These are phyloP conservation scores for Elegia similella DNA, from an alignment of 2,888 invertebrate genomes.

Conservation along the genomic window DNA sequence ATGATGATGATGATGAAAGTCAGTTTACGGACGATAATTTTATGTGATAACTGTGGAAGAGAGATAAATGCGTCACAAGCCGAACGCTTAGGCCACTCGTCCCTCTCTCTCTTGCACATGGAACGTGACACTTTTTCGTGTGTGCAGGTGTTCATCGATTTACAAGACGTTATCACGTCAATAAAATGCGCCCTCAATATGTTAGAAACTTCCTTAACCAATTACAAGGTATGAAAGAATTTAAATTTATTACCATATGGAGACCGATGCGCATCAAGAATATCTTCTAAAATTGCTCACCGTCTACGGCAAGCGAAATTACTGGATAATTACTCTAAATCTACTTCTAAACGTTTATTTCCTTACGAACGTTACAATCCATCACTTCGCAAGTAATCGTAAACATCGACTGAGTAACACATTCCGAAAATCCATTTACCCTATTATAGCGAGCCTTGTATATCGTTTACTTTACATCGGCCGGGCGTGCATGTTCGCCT, in stretches of 20 bases:
- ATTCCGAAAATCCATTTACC: conserved; percentile 58
- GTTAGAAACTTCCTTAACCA: background rate
- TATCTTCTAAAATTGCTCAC: conserved; percentile 4
- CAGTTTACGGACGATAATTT: too few species aligned
- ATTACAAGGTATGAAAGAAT: conserved; percentile 4
- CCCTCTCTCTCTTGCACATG: too few species aligned
- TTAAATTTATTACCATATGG: background rate
- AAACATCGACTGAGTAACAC: conserved; percentile 54
- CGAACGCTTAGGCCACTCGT: too few species aligned
- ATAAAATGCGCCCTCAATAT: too few species aligned
- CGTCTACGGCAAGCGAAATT: conserved; percentile 3
- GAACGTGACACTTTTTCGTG: too few species aligned
- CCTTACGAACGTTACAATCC: conserved; percentile 37
- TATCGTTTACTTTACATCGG: conserved; percentile 48
- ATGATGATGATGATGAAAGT: too few species aligned
- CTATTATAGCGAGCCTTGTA: conserved; percentile 48
- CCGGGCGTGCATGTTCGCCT: conserved; percentile 36
- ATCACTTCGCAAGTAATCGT: conserved; percentile 52
- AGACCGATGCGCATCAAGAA: conserved; percentile 6
- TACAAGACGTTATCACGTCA: too few species aligned
- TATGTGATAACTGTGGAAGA: too few species aligned
- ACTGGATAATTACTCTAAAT: conserved; percentile 17
- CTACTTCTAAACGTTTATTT: conserved; percentile 22
- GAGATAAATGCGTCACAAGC: too few species aligned
- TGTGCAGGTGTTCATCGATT: too few species aligned